Base-by-base conservation (phyloP, 2,797 vertebrate genomes). In the Siniperca undulata region DNA sequence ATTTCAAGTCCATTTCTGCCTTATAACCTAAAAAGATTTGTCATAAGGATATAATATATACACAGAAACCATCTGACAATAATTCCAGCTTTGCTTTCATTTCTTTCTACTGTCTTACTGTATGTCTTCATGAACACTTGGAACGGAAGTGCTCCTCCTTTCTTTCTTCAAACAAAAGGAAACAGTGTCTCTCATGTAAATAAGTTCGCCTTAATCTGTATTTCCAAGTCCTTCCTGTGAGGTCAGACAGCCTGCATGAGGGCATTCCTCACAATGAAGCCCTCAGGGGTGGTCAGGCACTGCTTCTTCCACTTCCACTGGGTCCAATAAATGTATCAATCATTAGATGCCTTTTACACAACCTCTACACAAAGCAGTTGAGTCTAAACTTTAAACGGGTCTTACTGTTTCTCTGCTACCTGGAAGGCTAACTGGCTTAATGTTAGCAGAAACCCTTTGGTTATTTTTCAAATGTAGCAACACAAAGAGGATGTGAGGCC, bases 161-260 rank as follows among this genome's bases (percentile, higher is more conserved):
- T 74, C 74, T 80, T 38, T 66, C 50, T 24, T 78, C 2, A 74
- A 75, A 90, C 61, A 77, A 71, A 85, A 71, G 74, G 56, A 78
- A 86, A 79, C 48, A 2, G 40, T 40, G 64, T 42, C 44, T 42
- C 65, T 34, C 58, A 53, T 68, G 71, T 84, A 80, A 80, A 93
- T 78, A 72, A 50, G 3, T 74, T 81, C 0, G 3, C 24, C 40
- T 82, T 79, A 64, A 75, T 88, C 82, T 78, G 53, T 3, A 44
- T 71, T 70, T 86, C 40, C 77, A 77, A 75, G 59, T 71, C 79
- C 38, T 91, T 93, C 91, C 86, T 88, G 70, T 86, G 68, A 85
- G 77, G 53, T 70, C 80, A 74, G 17, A 84, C 16, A 34, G 24
- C 20, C 24, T 7, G 24, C 75, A 12, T 38, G 66, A 80, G 7